These are phyloP conservation scores for Pogonocherus hispidulus DNA, from an alignment of 2,888 invertebrate species.

Conservation along the genomic window DNA sequence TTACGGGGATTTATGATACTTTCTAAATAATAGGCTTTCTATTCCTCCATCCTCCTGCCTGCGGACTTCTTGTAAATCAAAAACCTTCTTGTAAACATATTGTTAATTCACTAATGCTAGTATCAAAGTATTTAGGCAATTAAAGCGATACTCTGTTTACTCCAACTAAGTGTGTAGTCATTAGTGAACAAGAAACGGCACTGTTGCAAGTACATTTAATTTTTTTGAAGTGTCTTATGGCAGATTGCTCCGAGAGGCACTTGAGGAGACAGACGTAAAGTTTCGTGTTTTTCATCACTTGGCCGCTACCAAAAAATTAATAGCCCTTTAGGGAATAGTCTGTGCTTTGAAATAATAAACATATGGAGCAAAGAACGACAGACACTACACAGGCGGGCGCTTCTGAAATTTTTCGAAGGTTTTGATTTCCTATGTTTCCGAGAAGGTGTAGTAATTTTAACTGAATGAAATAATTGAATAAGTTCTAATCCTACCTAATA, in stretches of 20 bases:
- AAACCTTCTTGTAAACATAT: no score
- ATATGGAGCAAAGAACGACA: constrained; percentile 28
- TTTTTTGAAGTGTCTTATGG: constrained; percentile 44
- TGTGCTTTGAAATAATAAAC: constrained; percentile 42
- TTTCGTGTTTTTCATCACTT: constrained; percentile 49
- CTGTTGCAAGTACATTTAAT: constrained; percentile 45
- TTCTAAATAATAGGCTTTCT: no score
- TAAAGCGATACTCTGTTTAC: no score
- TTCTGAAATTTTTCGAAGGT: background rate
- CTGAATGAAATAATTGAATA: no score
- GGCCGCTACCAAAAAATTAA: constrained; percentile 50
- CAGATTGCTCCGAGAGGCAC: constrained; percentile 34
- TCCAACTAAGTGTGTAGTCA: constrained; percentile 33
- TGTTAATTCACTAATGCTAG: no score
- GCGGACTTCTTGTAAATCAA: no score
- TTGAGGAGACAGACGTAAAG: constrained; percentile 43
- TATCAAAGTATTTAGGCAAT: no score
- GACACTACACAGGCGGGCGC: constrained; percentile 16
- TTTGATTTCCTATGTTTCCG: no score
- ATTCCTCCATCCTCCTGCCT: no score
- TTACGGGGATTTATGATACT: no score
- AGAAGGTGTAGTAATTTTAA: no score
- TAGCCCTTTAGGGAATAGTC: constrained; percentile 41
- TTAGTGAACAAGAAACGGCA: constrained; percentile 37
- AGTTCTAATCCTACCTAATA: no score